phyloP scores from a whole-genome alignment of 2,888 invertebrate genomes.

The Listrodromus nycthemerus region DNA sequence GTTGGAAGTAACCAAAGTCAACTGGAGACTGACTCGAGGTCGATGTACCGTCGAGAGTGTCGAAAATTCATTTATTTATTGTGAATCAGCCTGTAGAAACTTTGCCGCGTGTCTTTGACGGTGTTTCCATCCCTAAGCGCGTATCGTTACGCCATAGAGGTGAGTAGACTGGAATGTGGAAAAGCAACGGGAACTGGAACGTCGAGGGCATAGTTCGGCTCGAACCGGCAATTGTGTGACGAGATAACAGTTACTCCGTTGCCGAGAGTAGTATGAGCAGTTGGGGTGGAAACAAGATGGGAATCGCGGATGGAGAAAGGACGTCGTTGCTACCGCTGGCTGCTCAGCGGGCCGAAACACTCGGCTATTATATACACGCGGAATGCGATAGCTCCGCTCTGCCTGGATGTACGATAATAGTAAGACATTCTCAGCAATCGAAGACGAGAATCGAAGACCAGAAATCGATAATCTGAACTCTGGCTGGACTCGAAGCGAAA shows the following conservation, averaged over 20 bases:
- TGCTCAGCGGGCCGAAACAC: conserved; percentile 7
- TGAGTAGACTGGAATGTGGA: conserved; percentile 33
- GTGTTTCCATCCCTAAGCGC: conserved; percentile 2
- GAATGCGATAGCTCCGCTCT: conserved; percentile 30
- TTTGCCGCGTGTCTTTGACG: neutral
- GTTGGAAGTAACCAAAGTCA: too few species aligned
- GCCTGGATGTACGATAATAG: conserved; percentile 20
- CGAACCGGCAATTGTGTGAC: conserved; percentile 49
- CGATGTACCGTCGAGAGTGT: too few species aligned
- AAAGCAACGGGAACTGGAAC: conserved; percentile 36
- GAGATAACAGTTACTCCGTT: conserved; percentile 41
- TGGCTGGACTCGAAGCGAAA: conserved; percentile 33
- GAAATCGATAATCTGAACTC: conserved; percentile 42
- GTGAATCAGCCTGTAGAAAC: neutral
- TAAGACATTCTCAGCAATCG: conserved; percentile 27
- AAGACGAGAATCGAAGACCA: conserved; percentile 45
- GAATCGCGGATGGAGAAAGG: conserved; percentile 11
- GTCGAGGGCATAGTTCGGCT: conserved; percentile 42
- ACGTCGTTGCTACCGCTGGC: conserved; percentile 32
- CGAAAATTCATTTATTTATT: too few species aligned
- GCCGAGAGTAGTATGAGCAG: conserved; percentile 20
- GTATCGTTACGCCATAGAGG: conserved; percentile 18
- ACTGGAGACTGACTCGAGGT: too few species aligned
- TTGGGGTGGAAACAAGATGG: conserved; percentile 34
- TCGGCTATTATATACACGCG: conserved; percentile 23